phyloP scores from a whole-genome alignment of 2,113 vertebrate species.

The Eulemur rufifrons region DNA sequence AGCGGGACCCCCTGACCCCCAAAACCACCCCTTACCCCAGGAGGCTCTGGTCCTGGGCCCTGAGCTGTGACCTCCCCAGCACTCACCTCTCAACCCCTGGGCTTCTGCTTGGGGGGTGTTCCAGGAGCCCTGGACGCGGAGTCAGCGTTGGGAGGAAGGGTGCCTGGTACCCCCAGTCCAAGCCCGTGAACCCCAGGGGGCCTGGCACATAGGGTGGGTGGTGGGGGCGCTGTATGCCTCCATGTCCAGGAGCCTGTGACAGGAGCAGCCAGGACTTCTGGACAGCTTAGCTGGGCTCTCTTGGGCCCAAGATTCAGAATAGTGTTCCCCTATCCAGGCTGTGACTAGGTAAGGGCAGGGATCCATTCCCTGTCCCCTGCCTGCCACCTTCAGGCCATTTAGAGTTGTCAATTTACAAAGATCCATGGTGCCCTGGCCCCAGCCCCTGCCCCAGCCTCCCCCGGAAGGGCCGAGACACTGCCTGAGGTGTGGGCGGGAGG shows the following conservation, averaged over 20 bases:
- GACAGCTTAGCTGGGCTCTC: neutral
- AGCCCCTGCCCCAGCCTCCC: neutral
- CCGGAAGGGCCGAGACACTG: neutral
- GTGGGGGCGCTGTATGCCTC: neutral
- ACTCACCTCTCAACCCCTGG: neutral
- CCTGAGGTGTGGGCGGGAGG: neutral
- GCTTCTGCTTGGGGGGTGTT: neutral
- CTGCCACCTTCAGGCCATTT: neutral
- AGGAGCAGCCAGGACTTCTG: neutral
- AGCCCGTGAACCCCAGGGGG: neutral
- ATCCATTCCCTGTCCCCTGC: neutral
- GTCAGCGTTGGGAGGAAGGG: constrained; percentile 27
- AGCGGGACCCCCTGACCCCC: constrained; percentile 90
- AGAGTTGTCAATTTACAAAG: neutral
- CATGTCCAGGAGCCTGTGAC: neutral
- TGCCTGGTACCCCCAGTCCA: neutral
- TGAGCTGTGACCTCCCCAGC: neutral
- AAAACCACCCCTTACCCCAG: neutral
- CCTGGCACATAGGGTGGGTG: neutral
- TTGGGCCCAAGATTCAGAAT: constrained; percentile 39
- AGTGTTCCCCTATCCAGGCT: constrained; percentile 14
- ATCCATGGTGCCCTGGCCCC: neutral
- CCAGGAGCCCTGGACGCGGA: neutral
- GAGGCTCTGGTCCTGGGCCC: neutral
- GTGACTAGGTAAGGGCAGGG: neutral